phyloP scores from a whole-genome alignment of 1,140 invertebrate species.

The Anastrepha ludens region DNA sequence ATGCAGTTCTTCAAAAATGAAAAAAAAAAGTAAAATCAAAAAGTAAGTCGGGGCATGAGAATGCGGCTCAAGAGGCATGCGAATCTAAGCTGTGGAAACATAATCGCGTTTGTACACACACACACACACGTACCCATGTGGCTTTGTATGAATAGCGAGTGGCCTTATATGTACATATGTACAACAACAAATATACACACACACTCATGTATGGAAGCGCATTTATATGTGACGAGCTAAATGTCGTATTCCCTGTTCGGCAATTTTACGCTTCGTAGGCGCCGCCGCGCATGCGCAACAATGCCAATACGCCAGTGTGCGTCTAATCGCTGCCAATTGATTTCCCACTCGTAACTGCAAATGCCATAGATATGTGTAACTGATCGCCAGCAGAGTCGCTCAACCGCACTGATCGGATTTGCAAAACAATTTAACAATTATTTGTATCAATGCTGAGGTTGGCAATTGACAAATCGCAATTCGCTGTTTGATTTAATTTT shows the following conservation, averaged over 20 bases:
- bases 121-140: background rate
- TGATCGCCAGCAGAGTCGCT: slow-evolving; percentile 14
- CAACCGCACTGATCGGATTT: slow-evolving; percentile 48
- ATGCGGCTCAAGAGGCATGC: slow-evolving; percentile 2
- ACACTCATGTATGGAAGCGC: background rate
- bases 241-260: slow-evolving; percentile 33
- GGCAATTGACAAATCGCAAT: slow-evolving; percentile 13
- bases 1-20: background rate
- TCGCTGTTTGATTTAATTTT: background rate
- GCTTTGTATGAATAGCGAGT: too few species aligned
- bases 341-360: background rate
- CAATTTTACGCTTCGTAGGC: slow-evolving; percentile 35
- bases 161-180: background rate
- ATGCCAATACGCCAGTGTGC: background rate
- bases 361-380: background rate
- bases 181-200: background rate
- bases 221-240: background rate
- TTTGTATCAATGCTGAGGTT: slow-evolving; percentile 28
- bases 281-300: slow-evolving; percentile 48
- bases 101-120: slow-evolving; percentile 1
- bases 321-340: background rate
- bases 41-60: slow-evolving; percentile 23
- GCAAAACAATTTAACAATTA: slow-evolving; percentile 52
- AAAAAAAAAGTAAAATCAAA: slow-evolving; percentile 17
- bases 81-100: background rate